These are phyloP conservation scores for Vireo altiloquus DNA, from an alignment of 2,113 vertebrate species.

Conservation along the genomic window DNA sequence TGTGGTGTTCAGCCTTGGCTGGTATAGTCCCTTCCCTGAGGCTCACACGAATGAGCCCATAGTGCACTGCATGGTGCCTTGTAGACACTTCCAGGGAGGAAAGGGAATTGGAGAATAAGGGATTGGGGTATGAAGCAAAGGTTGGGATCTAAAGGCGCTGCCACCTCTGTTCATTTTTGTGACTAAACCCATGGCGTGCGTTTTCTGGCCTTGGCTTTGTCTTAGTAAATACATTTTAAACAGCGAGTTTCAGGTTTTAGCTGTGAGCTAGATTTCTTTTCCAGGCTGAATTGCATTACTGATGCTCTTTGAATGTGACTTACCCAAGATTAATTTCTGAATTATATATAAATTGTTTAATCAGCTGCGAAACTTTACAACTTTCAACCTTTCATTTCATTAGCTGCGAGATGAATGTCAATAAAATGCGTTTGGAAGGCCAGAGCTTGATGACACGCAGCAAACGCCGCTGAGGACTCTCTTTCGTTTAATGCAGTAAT, in stretches of 20 bases:
- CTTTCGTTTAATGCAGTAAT: constrained; percentile 43
- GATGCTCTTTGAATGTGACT: constrained; percentile 12
- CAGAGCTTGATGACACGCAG: constrained; percentile 36
- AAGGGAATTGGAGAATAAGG: not conserved
- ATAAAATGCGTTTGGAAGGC: constrained; percentile 39
- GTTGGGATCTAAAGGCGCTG: not conserved
- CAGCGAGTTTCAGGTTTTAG: not conserved
- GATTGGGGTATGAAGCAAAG: not conserved
- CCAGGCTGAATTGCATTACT: not conserved
- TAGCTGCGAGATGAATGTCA: constrained; percentile 21
- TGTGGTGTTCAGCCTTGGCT: not conserved
- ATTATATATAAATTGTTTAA: constrained; percentile 48
- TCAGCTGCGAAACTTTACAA: constrained; percentile 53
- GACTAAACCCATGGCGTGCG: fast-evolving
- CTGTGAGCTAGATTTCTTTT: not conserved
- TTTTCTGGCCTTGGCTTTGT: not conserved
- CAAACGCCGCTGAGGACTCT: not conserved
- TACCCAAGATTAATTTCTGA: constrained; percentile 37
- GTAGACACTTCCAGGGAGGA: not conserved
- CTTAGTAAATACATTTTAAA: not conserved
- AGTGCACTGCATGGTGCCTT: not conserved
- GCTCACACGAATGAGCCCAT: not conserved
- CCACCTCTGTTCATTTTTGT: not conserved
- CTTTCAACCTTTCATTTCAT: constrained; percentile 46
- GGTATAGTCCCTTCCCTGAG: not conserved